Conservation (phyloP, 2,113 vertebrate species). For the Notothenia coriiceps region DNA sequence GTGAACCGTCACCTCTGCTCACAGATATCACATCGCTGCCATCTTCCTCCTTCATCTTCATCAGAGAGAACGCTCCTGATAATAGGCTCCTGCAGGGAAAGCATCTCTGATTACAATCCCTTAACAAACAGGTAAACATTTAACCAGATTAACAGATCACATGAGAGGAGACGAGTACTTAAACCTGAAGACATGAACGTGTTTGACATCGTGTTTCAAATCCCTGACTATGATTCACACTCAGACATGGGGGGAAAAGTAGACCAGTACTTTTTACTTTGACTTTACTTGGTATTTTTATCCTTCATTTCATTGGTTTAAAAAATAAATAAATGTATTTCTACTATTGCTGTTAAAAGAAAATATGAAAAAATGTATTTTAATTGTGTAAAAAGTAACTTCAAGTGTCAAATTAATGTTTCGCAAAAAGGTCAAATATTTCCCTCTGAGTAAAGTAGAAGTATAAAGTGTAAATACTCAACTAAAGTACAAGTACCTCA, state of each 20-base stretch:
- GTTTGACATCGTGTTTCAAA: background rate
- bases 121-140: conserved; percentile 61
- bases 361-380: too few species aligned
- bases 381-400: too few species aligned
- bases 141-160: conserved; percentile 70
- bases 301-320: too few species aligned
- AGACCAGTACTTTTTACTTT: too few species aligned
- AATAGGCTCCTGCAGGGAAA: conserved; percentile 40
- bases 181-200: background rate
- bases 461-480: too few species aligned
- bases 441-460: too few species aligned
- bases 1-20: conserved; percentile 61
- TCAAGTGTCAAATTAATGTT: too few species aligned
- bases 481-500: too few species aligned
- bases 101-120: conserved; percentile 55
- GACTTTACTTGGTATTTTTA: too few species aligned
- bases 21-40: conserved; percentile 55
- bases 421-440: too few species aligned
- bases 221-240: background rate
- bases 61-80: conserved; percentile 61
- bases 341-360: too few species aligned
- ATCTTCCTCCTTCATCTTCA: conserved; percentile 72
- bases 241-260: background rate
- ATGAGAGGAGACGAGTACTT: conserved; percentile 5
- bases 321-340: too few species aligned